Percentiles rank a stretch among this genome's conserved stretches.
Conservation (phyloP, 2,888 invertebrate species). For the Pachymerium ferrugineum region DNA sequence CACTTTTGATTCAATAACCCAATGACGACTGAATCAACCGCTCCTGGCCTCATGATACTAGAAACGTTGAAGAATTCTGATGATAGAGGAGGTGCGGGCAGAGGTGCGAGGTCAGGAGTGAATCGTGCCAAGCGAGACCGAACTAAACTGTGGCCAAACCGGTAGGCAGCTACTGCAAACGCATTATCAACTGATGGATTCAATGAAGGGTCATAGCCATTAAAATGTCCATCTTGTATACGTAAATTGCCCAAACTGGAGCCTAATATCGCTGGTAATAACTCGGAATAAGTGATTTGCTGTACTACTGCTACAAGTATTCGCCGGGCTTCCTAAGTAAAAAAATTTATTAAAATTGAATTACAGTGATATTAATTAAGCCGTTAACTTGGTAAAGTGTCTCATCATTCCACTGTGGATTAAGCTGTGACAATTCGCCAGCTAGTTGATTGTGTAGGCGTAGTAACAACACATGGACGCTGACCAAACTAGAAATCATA, state of each 20-base stretch:
- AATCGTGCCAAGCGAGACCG: constrained; percentile 36
- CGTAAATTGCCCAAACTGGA: not conserved
- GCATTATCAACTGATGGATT: constrained; percentile 47
- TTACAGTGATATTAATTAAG: too few relatives aligned
- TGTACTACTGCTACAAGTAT: constrained; percentile 40
- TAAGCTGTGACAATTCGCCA: not conserved
- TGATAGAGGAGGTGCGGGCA: constrained; percentile 23
- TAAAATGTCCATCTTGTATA: constrained; percentile 31
- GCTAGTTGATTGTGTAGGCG: constrained; percentile 23
- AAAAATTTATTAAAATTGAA: too few relatives aligned
- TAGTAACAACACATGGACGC: not conserved
- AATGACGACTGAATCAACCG: constrained; percentile 71
- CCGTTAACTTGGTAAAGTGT: constrained; percentile 28
- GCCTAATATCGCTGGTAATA: not conserved
- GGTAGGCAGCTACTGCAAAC: constrained; percentile 49
- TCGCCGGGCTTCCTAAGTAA: constrained; percentile 35
- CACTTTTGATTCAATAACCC: constrained; percentile 72
- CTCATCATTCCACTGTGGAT: constrained; percentile 31
- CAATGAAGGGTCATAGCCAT: constrained; percentile 44
- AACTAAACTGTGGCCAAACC: constrained; percentile 47
- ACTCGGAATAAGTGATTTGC: constrained; percentile 40
- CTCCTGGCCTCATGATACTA: constrained; percentile 60
- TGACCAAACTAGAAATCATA: constrained; percentile 29
- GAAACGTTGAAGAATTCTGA: constrained; percentile 30
- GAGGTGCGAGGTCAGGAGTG: not conserved